Base-by-base conservation (phyloP, 2,888 invertebrate genomes). In the Yponomeuta evonymella region DNA sequence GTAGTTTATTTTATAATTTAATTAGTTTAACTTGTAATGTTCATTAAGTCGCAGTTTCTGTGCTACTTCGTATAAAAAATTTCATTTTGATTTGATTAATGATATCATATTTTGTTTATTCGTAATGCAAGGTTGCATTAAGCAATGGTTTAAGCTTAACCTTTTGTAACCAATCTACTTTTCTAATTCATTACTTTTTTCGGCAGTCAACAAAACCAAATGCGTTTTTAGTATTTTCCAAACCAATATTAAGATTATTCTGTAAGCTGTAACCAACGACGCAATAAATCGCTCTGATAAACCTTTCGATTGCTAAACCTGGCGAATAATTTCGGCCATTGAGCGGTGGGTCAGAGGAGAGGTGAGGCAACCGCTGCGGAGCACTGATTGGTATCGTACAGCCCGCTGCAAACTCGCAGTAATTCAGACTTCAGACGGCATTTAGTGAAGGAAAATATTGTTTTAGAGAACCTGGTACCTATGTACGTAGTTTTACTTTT, bases 261-360 rank as follows among this genome's bases (percentile, higher is more conserved):
- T 15, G 15, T 58, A 15, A 65, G 33, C 65, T 15, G 15, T 58
- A 15, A 65, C 65, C 65, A 43, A n/a, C 67, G 10, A 43, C 12
- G 67, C 36, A 75, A 75, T 75, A 75, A 75, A 77, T 77, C 73
- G 75, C 74, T 77, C 74, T 77, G 74, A 75, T 75, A 43, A 64
- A 48, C 33, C 66, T 64, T 51, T 70, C 68, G 72, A 74, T 72
- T 71, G 72, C 36, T 73, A 70, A 67, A 15, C 70, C 67, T 69
- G 71, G 69, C 72, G 67, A 76, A 77, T 76, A 71, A 77, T 73
- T 73, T 73, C 72, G 74, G 70, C 72, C 73, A 75, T 74, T 75
- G 72, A 72, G 71, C 73, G 72, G 72, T 70, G 69, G 74, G 76
- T 75, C 75, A 75, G 72, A 78, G 77, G 78, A 75, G 72, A 78